Evolutionary conservation across 2,888 invertebrate species (phyloP).

Genomic region (Meteorus colon): DNA sequence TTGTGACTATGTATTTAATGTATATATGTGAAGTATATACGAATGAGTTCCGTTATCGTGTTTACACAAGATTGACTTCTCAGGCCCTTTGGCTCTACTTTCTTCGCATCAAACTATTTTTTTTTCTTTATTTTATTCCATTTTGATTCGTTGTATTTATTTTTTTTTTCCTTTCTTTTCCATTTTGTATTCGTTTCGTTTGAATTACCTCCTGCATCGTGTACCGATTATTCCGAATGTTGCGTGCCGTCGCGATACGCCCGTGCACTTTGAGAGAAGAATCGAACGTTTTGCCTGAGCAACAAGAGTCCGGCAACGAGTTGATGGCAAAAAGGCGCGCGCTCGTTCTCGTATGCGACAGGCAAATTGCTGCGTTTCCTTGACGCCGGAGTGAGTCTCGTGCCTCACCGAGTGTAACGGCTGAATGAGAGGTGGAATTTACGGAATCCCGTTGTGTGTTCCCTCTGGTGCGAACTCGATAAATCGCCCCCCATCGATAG

Average conservation of each 20-base stretch:
- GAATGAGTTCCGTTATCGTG: slow-evolving; percentile 22
- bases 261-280: slow-evolving; percentile 34
- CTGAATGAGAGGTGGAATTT: slow-evolving; percentile 52
- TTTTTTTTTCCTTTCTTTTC: slow-evolving; percentile 10
- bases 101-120: neutral
- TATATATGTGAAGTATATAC: neutral
- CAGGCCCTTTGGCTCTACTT: slow-evolving; percentile 34
- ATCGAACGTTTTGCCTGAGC: slow-evolving; percentile 34
- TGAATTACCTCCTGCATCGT: slow-evolving; percentile 28
- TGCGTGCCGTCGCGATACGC: slow-evolving; percentile 43
- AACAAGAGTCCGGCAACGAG: slow-evolving; percentile 40
- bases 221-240: slow-evolving; percentile 38
- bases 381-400: slow-evolving; percentile 51
- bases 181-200: neutral
- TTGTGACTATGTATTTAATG: neutral
- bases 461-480: slow-evolving; percentile 34
- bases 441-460: slow-evolving; percentile 47
- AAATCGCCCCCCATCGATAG: slow-evolving; percentile 27
- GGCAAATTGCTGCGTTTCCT: slow-evolving; percentile 72
- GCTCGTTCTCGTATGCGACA: slow-evolving; percentile 60
- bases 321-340: slow-evolving; percentile 35
- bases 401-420: slow-evolving; percentile 56
- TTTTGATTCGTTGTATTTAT: slow-evolving; percentile 13
- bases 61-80: slow-evolving; percentile 37
- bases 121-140: neutral